These are phyloP conservation scores for Falco peregrinus DNA, from an alignment of 2,797 vertebrate genomes.

Conservation along the genomic window DNA sequence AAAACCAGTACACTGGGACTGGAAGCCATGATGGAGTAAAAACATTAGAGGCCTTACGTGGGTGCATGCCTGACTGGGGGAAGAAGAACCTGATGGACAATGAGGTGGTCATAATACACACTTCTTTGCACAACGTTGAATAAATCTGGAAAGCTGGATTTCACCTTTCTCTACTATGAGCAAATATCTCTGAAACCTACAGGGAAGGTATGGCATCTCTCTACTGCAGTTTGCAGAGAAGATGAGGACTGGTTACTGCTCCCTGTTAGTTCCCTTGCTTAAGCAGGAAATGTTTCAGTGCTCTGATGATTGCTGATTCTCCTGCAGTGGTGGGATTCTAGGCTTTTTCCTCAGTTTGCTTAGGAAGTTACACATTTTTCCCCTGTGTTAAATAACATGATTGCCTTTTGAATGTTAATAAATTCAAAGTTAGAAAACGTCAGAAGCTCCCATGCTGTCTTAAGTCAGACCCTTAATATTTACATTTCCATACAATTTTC, in stretches of 20 bases:
- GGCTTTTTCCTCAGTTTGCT: neutral
- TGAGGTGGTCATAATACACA: rapidly evolving
- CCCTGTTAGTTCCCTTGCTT: neutral
- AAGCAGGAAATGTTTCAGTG: neutral
- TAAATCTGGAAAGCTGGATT: neutral
- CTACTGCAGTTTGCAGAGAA: neutral
- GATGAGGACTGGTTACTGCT: neutral
- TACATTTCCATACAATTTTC: neutral
- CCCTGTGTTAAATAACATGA: neutral
- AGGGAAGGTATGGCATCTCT: rapidly evolving
- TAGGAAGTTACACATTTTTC: neutral
- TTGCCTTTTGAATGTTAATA: neutral
- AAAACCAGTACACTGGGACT: neutral
- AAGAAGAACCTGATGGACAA: neutral
- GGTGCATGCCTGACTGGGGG: rapidly evolving
- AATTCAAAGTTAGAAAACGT: neutral
- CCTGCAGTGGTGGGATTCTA: neutral
- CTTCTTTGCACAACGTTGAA: neutral
- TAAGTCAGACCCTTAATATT: neutral
- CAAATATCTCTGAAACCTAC: neutral
- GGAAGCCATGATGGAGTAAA: rapidly evolving
- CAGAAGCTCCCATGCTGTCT: neutral
- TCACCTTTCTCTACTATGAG: neutral
- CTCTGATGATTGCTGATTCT: neutral
- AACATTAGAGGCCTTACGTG: neutral